Evolutionary conservation across 2,113 vertebrate genomes (phyloP).

Genomic region (Austrofundulus limnaeus): DNA sequence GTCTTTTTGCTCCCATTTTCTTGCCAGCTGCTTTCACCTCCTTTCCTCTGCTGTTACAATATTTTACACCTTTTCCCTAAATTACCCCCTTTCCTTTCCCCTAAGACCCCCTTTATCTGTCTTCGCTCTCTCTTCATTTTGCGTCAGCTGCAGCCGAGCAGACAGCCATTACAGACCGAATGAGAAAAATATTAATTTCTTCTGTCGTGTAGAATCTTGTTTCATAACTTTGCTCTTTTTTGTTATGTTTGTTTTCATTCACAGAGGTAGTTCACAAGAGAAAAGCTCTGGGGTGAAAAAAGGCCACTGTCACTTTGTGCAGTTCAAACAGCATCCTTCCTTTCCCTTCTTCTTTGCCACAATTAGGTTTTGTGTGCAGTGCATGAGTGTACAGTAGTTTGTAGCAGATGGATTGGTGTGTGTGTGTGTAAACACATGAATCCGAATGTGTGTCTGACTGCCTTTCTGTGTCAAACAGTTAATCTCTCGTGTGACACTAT

Average conservation of each 20-base stretch:
- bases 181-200: constrained; percentile 7
- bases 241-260: constrained; percentile 44
- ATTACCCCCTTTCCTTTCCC: background rate
- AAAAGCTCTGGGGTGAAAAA: constrained; percentile 44
- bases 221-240: constrained; percentile 9
- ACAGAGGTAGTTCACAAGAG: constrained; percentile 43
- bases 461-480: constrained; percentile 44
- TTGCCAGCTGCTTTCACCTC: constrained; percentile 16
- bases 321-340: constrained; percentile 42
- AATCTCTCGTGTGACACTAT: constrained; percentile 63
- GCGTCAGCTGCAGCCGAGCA: constrained; percentile 46
- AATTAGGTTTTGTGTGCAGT: constrained; percentile 43
- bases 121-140: constrained; percentile 56
- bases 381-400: constrained; percentile 47
- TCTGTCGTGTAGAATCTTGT: background rate
- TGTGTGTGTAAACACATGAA: constrained; percentile 2
- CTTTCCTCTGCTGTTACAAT: constrained; percentile 32
- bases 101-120: background rate
- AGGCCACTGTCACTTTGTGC: constrained; percentile 35
- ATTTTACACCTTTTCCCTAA: constrained; percentile 5
- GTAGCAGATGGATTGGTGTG: constrained; percentile 55
- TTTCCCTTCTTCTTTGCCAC: constrained; percentile 26
- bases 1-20: constrained; percentile 16
- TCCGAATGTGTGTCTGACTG: constrained; percentile 5
- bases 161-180: constrained; percentile 60